Base-by-base conservation (phyloP, 2,888 invertebrate genomes). In the Caenorhabditis sp. region DNA sequence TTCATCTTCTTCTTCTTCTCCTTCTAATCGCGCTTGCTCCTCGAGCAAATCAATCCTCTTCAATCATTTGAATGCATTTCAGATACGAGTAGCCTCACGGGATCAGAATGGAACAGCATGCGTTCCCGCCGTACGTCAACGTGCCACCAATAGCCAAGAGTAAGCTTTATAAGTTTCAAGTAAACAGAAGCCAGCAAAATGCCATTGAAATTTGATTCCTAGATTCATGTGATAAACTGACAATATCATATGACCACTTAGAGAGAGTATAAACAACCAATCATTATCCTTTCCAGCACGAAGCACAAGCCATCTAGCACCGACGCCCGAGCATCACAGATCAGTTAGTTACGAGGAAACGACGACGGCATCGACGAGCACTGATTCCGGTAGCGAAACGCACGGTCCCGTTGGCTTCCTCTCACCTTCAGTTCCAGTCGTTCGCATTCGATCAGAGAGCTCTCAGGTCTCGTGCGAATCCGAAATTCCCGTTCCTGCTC, bases 91-190 rank as follows among this genome's bases (percentile, higher is more conserved):
- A 48, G 52, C 27, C 24, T 45, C 32, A 53, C 45, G 56, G 71
- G 53, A 55, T 22, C 43, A 55, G 22, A 27, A 65, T 62, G 63
- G 63, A 63, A 39, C 72, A 48, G 15, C 13, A 4, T 24, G 27
- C 15, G 24, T 63, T 50, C 41, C 74, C 61, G 26, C 55, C 68
- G 9, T 75, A 75, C 37, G 75, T 75, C 32, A 75, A 75, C 35
- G 27, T 75, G 5, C 58, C 75, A 22, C 75, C 75, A 8, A 75
- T 70, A 39, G 63, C 63, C 27, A 75, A 75, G 58, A 70, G 75
- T 75, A 35, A 58, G 75, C 50, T 22, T 22, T 46, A 27, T n/a
- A 1, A n/a, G n/a, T n/a, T n/a, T n/a, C n/a, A 37, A 37, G 8
- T 2, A 9, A 43, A 43, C 11, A 43, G 43, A 43, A 43, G 15